Evolutionary conservation across 92 coral and sea anemone species (phyloP).

Genomic region (Pocillopora meandrina): DNA sequence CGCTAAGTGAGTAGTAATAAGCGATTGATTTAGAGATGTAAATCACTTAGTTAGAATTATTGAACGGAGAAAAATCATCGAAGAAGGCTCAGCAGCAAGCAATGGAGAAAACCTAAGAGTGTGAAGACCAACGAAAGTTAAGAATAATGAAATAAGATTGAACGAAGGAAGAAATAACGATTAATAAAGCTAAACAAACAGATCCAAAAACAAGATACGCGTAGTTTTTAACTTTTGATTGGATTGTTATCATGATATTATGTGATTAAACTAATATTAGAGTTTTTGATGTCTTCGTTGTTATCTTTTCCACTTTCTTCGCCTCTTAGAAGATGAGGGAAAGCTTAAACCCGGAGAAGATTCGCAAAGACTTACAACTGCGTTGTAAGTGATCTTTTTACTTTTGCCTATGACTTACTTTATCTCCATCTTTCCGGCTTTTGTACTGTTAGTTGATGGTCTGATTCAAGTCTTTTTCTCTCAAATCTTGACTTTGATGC

Average conservation of each 20-base stretch:
- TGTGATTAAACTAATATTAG: too few species aligned
- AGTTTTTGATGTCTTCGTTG: neutral
- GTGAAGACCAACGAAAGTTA: too few species aligned
- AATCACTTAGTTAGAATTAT: too few species aligned
- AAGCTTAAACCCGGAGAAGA: constrained; percentile 17
- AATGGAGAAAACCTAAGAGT: too few species aligned
- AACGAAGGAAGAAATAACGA: too few species aligned
- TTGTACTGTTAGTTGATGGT: neutral
- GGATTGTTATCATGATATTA: too few species aligned
- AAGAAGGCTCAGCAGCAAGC: too few species aligned
- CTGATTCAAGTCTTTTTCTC: neutral
- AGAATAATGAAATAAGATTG: too few species aligned
- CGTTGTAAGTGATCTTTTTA: constrained; percentile 36
- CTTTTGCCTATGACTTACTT: neutral
- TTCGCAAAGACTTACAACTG: constrained; percentile 64
- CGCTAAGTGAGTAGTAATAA: constrained; percentile 4
- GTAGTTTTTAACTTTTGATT: too few species aligned
- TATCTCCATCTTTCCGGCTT: neutral
- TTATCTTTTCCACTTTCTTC: neutral
- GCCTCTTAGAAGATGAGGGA: neutral
- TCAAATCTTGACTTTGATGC: neutral
- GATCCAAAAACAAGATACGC: too few species aligned
- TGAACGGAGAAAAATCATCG: too few species aligned
- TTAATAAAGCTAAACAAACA: too few species aligned
- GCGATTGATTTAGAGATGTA: neutral